Conservation (phyloP, 2,113 vertebrate species). For the Pangasianodon hypophthalmus region DNA sequence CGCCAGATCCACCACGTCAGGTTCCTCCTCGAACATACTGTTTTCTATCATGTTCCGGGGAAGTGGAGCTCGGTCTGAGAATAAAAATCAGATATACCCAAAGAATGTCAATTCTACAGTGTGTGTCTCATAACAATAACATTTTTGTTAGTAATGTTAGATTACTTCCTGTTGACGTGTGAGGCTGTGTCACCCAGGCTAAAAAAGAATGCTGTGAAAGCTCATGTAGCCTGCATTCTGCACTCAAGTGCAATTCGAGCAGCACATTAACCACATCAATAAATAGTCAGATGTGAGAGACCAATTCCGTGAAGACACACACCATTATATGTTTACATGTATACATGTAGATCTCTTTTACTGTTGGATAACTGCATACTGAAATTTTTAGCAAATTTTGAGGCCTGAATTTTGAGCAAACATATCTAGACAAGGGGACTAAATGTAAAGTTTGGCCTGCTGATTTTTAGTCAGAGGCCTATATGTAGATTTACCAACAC, state of each 20-base stretch:
- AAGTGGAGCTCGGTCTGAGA: slow-evolving; percentile 82
- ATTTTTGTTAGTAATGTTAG: neutral
- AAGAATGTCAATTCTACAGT: neutral
- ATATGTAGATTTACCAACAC: neutral
- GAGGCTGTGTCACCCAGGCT: neutral
- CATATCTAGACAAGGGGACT: neutral
- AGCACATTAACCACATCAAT: slow-evolving; percentile 30
- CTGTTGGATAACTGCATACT: neutral
- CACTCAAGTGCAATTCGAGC: neutral
- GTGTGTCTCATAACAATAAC: neutral
- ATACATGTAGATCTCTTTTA: neutral
- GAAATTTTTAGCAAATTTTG: neutral
- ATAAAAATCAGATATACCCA: slow-evolving; percentile 25
- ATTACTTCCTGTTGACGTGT: slow-evolving; percentile 43
- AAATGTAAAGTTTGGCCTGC: neutral
- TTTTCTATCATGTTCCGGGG: slow-evolving; percentile 99
- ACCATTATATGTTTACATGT: neutral
- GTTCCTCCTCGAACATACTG: slow-evolving; percentile 98
- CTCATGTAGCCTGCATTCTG: neutral
- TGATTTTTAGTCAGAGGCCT: neutral
- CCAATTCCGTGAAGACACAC: neutral
- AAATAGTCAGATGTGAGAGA: neutral
- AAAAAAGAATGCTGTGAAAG: neutral
- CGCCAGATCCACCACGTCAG: slow-evolving; percentile 92
- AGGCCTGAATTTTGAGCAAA: neutral